Evolutionary conservation across 2,888 invertebrate genomes (phyloP).

Genomic region (Dolichomitus sp.): DNA sequence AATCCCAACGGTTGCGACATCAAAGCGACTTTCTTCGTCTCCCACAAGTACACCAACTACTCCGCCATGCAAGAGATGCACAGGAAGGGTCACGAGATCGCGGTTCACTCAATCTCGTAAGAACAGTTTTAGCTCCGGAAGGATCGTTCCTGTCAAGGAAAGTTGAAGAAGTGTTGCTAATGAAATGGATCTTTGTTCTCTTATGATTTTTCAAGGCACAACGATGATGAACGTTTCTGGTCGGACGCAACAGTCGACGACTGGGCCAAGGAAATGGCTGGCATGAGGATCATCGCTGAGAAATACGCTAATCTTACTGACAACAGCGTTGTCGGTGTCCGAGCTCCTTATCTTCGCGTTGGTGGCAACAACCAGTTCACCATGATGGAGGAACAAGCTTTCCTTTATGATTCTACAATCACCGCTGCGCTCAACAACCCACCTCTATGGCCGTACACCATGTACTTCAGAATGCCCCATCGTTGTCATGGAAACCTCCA

Average conservation of each 20-base stretch:
- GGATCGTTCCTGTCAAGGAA: not conserved
- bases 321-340: slow-evolving; percentile 96
- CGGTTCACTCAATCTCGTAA: slow-evolving; percentile 97
- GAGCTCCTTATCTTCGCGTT: slow-evolving; percentile 96
- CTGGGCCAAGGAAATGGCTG: slow-evolving; percentile 98
- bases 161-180: not conserved
- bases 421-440: slow-evolving; percentile 96
- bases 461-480: slow-evolving; percentile 99
- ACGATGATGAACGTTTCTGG: slow-evolving; percentile 97
- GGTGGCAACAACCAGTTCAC: slow-evolving; percentile 98
- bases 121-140: slow-evolving; percentile 81
- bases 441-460: slow-evolving; percentile 99
- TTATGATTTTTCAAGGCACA: slow-evolving; percentile 89
- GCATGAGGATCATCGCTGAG: slow-evolving; percentile 96
- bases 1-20: slow-evolving; percentile 98
- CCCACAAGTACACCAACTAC: slow-evolving; percentile 97
- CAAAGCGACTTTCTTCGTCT: slow-evolving; percentile 96
- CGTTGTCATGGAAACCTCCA: slow-evolving; percentile 97
- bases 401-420: slow-evolving; percentile 98
- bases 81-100: slow-evolving; percentile 97
- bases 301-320: slow-evolving; percentile 96
- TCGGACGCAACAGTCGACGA: slow-evolving; percentile 96
- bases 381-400: slow-evolving; percentile 98
- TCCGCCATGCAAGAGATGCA: slow-evolving; percentile 97
- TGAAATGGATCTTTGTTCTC: not conserved